These are phyloP conservation scores for Psococerastis gibbosa DNA, from an alignment of 2,888 invertebrate genomes.

Conservation along the genomic window DNA sequence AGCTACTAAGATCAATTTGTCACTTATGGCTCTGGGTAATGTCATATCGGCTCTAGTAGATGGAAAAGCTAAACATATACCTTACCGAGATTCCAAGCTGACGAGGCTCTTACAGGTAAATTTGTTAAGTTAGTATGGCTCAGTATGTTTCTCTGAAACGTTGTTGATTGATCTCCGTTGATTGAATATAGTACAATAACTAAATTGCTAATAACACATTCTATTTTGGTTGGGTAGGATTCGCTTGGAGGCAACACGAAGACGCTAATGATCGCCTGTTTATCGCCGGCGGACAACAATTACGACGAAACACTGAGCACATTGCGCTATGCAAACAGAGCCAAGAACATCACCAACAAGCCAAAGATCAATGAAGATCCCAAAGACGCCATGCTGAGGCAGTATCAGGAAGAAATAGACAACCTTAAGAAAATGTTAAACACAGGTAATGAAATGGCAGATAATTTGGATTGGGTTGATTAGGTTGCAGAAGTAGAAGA, in stretches of 20 bases:
- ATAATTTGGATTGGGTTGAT: no score
- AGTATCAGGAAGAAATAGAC: constrained; percentile 70
- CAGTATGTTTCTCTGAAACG: no score
- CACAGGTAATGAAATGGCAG: constrained; percentile 16
- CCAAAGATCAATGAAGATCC: constrained; percentile 79
- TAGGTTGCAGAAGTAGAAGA: no score
- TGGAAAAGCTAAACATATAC: constrained; percentile 60
- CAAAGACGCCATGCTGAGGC: constrained; percentile 65
- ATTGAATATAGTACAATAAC: no score
- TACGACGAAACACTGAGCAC: constrained; percentile 72
- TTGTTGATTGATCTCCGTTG: no score
- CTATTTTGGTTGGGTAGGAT: no score
- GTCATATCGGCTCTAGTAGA: constrained; percentile 76
- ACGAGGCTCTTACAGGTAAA: constrained; percentile 51
- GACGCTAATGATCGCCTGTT: constrained; percentile 72
- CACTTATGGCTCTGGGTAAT: constrained; percentile 70
- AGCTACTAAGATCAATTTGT: constrained; percentile 77
- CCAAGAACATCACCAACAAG: constrained; percentile 71
- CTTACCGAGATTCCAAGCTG: constrained; percentile 70
- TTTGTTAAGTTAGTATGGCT: no score
- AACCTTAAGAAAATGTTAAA: constrained; percentile 41
- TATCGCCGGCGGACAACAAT: constrained; percentile 65
- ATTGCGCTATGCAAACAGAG: constrained; percentile 62
- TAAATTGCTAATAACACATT: no score
- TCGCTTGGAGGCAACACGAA: constrained; percentile 75